Evolutionary conservation across 1,140 invertebrate genomes (phyloP).

Genomic region (Myzus persicae): DNA sequence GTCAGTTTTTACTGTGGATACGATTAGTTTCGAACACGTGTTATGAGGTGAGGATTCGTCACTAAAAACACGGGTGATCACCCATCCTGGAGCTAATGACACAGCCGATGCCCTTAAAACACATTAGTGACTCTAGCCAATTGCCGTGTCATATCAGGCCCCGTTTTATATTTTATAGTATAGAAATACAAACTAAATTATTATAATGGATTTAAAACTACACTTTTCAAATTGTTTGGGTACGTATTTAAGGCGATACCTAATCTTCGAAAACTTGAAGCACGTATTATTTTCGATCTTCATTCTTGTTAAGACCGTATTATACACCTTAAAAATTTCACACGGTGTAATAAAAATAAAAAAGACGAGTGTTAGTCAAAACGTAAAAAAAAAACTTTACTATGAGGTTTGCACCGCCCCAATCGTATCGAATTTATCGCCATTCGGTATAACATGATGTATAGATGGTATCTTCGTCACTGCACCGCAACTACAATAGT

Average conservation of each 20-base stretch:
- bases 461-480: slow-evolving; percentile 1
- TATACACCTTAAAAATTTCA: not conserved
- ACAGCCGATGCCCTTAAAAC: too few species aligned
- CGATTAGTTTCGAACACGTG: too few species aligned
- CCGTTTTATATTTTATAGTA: not conserved
- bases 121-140: too few species aligned
- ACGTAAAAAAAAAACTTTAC: not conserved
- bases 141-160: too few species aligned
- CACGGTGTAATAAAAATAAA: not conserved
- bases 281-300: not conserved
- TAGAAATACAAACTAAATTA: not conserved
- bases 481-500: not conserved
- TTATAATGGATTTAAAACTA: not conserved
- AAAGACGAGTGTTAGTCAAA: not conserved
- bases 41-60: too few species aligned
- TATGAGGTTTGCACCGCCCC: not conserved
- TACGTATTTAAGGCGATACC: not conserved
- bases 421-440: not conserved
- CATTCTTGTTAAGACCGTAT: not conserved
- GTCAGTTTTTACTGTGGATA: too few species aligned
- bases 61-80: too few species aligned
- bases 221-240: not conserved
- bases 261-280: not conserved
- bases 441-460: not conserved
- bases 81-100: too few species aligned